phyloP scores from a whole-genome alignment of 2,113 vertebrate genomes.

The Camelus bactrianus region DNA sequence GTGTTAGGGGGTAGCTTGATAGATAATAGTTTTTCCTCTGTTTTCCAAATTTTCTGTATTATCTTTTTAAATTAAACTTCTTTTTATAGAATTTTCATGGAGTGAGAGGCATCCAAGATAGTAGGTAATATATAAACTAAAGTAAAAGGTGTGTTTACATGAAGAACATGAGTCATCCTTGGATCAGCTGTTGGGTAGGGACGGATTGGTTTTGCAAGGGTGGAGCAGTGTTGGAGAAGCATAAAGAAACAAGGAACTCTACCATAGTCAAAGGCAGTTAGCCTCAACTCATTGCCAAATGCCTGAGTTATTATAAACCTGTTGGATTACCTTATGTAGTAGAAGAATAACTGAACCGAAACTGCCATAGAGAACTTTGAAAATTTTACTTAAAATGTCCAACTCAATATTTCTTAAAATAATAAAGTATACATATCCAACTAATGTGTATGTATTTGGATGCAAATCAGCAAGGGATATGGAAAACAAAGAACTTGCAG shows the following conservation, averaged over 20 bases:
- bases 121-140: neutral
- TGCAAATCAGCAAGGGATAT: neutral
- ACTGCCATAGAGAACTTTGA: neutral
- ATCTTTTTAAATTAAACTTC: neutral
- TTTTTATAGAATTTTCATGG: neutral
- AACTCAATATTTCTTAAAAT: conserved; percentile 1
- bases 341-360: neutral
- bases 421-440: neutral
- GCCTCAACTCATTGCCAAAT: neutral
- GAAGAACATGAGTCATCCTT: conserved; percentile 31
- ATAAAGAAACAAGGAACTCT: neutral
- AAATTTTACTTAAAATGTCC: neutral
- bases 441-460: neutral
- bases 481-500: neutral
- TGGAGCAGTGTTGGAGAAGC: neutral
- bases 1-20: neutral
- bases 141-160: conserved; percentile 8
- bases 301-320: neutral
- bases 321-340: neutral
- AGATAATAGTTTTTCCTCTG: neutral
- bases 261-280: neutral
- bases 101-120: neutral
- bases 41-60: conserved; percentile 22
- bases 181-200: neutral
- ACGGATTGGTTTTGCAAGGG: neutral